Conservation (phyloP, 1,140 invertebrate genomes). For the Phymastichus coffea region DNA sequence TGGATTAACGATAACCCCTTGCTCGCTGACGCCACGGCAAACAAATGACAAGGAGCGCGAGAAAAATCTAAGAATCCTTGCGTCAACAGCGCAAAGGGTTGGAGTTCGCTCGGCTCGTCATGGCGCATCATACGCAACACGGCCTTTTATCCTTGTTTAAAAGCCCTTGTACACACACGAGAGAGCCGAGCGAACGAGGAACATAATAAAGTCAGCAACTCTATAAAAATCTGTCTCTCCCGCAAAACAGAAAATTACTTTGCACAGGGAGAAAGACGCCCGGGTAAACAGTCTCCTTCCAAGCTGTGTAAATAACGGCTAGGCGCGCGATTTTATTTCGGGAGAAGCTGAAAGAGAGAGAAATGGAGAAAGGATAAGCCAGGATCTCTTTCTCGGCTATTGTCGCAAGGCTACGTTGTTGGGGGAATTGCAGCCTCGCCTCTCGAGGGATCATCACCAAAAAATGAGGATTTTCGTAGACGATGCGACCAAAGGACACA, state of each 20-base stretch:
- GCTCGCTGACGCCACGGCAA: too few species aligned
- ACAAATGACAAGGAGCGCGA: too few species aligned
- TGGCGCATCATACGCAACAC: too few species aligned
- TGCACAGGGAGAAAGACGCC: slow-evolving; percentile 32
- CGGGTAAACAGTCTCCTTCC: slow-evolving; percentile 25
- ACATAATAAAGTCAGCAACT: slow-evolving; percentile 22
- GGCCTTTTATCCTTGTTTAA: too few species aligned
- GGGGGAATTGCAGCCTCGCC: too few species aligned
- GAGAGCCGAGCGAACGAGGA: too few species aligned
- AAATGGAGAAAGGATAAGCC: slow-evolving; percentile 28
- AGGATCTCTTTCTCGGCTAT: slow-evolving; percentile 2
- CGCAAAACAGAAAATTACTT: slow-evolving; percentile 49
- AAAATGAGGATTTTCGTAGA: slow-evolving; percentile 21
- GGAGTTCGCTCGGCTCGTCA: too few species aligned
- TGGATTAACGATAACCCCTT: not conserved
- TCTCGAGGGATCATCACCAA: not conserved
- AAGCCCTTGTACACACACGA: too few species aligned
- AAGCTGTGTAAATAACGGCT: slow-evolving; percentile 31
- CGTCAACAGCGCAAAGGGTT: slow-evolving; percentile 1
- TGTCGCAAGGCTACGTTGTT: not conserved
- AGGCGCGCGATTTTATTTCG: slow-evolving; percentile 14
- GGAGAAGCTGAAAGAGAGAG: not conserved
- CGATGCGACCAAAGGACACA: not conserved
- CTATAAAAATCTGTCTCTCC: too few species aligned
- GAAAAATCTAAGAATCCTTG: not conserved